Conservation (phyloP, 2,113 vertebrate species). For the Ptilorrhoa leucosticta region DNA sequence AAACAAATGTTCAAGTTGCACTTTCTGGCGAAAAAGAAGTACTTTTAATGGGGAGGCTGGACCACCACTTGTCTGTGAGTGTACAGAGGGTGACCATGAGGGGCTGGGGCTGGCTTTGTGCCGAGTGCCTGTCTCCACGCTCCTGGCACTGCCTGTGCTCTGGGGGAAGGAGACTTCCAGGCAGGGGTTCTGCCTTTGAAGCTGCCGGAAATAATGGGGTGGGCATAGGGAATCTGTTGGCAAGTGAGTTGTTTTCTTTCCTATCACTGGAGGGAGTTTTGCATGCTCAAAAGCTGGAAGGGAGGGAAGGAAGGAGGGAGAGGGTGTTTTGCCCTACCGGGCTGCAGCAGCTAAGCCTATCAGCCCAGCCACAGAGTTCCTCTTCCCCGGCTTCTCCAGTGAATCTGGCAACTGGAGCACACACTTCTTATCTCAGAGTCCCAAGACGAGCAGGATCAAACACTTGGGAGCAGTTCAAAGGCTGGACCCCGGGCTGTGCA, state of each 20-base stretch:
- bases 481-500: not conserved
- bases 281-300: not conserved
- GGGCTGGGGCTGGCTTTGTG: not conserved
- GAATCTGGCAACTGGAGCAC: not conserved
- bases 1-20: not conserved
- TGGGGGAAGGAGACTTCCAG: not conserved
- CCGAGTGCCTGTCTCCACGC: fast-evolving
- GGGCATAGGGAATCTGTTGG: not conserved
- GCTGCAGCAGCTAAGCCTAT: not conserved
- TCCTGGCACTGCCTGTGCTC: fast-evolving
- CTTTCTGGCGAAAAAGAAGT: not conserved
- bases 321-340: not conserved
- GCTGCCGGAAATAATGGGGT: not conserved
- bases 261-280: not conserved
- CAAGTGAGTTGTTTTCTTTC: not conserved
- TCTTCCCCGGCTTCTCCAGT: not conserved
- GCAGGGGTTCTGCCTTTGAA: constrained; percentile 7
- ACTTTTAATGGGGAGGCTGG: not conserved
- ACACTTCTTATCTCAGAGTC: not conserved
- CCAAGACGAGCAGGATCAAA: not conserved
- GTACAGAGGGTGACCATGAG: not conserved
- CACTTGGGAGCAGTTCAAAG: constrained; percentile 38
- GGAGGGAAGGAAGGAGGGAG: not conserved
- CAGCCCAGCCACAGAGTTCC: not conserved
- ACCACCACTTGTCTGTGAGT: not conserved